Evolutionary conservation across 2,797 vertebrate species (phyloP), one percentile per base, ranked within the genome.

Genomic region (Australoheros facetus): DNA sequence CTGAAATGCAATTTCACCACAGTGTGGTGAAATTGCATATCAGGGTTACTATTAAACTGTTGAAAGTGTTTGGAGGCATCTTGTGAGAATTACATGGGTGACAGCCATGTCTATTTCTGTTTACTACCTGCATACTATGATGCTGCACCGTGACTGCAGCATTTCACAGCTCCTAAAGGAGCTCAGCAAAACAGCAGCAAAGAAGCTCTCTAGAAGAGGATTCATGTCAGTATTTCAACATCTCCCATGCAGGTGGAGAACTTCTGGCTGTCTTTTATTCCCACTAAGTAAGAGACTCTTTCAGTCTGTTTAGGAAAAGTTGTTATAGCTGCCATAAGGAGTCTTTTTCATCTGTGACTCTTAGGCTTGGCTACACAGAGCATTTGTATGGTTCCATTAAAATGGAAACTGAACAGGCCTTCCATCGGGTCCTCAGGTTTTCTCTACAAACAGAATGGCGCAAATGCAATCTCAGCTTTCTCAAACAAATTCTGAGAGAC

Each of bases 401-500:
- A 89, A 82, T 81, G 83, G 83, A 93, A 91, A 87, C 51, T 78
- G 83, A 90, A 85, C 81, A 85, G 86, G 72, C 85, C 87, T 83
- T 89, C 85, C 78, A 66, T 80, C 45, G 56, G 84, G 66, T 89
- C 62, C 77, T 83, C 85, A 64, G 30, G 48, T 69, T 84, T 86
- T 86, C 76, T 77, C 71, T 78, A 72, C 73, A 84, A 92, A 84
- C 73, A 82, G 82, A 75, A 84, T 21, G 28, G 34, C 56, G 80
- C 76, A 86, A 88, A 85, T 87, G 85, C 59, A 56, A 81, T 83
- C 87, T 92, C 75, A 78, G 66, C 85, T 90, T 92, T 92, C 87
- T 83, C 85, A 88, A 82, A 79, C 30, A 2, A 34, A 71, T 71
- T 83, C 84, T 88, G 82, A 87, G 78, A 86, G 79, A 73, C 34